Evolutionary conservation across 2,113 vertebrate species (phyloP).

Genomic region (Chaenogobius annularis): DNA sequence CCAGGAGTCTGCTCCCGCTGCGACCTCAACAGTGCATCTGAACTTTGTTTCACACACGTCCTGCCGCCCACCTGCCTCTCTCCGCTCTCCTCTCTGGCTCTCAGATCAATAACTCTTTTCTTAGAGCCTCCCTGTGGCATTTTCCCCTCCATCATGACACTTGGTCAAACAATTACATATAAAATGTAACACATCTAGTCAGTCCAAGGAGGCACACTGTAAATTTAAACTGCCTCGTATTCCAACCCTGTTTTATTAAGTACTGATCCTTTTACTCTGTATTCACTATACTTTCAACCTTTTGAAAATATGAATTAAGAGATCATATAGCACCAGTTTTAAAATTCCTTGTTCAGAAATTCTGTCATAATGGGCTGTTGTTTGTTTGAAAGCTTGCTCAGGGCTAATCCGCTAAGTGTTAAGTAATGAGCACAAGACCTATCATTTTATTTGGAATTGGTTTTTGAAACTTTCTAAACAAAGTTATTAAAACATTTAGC

Average conservation of each 20-base stretch:
- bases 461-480: too few species aligned
- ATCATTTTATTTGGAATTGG: too few species aligned
- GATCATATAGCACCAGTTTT: not conserved
- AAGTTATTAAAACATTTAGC: too few species aligned
- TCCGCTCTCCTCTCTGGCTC: constrained; percentile 12
- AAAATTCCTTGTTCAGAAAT: not conserved
- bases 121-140: constrained; percentile 9
- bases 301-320: not conserved
- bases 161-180: not conserved
- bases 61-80: constrained; percentile 17
- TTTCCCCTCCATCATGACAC: constrained; percentile 3
- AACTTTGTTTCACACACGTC: constrained; percentile 40
- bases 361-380: too few species aligned
- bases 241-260: not conserved
- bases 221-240: not conserved
- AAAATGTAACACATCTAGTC: not conserved
- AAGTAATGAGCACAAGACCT: too few species aligned
- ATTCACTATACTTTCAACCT: not conserved
- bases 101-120: constrained; percentile 24
- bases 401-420: too few species aligned
- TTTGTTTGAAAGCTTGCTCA: too few species aligned
- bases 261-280: not conserved
- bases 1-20: constrained; percentile 61
- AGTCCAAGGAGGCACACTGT: not conserved
- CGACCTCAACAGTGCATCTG: constrained; percentile 54